Base-by-base conservation (phyloP, 2,888 invertebrate genomes). In the Dicyrtoma fusca region DNA sequence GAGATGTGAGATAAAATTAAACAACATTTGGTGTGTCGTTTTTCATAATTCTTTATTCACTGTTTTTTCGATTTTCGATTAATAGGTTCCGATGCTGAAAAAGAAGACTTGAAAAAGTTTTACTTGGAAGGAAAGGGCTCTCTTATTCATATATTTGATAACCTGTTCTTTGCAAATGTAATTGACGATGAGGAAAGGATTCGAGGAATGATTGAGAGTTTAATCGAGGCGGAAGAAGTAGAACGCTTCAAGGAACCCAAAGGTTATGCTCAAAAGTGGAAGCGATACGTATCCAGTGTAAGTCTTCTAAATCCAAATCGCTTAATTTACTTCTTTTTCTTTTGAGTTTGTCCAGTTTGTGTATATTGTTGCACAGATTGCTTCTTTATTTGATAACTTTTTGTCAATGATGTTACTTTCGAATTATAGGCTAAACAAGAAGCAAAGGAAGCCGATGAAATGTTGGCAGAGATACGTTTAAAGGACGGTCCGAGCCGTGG, bases 41-140 rank as follows among this genome's bases (percentile, higher is more conserved):
- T 11, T n/a, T 57, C 10, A 11, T 21, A 23, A 57, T 57, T 53
- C 10, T 8, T 53, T 13, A 17, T n/a, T 23, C 10, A 23, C n/a
- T 21, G 10, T 25, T 23, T 23, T 57, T 21, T 8, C n/a, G 3
- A 49, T 34, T 26, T 4, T 26, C 4, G 14, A 61, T 4, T 5
- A 19, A 4, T 69, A 75, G 78, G 77, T 2, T 80, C 80, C 0
- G 80, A 80, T 0, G 77, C 76, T 59, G 80, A 80, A 51, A 72
- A 75, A 0, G 53, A 76, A 11, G 79, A 79, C 45, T 73, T 80
- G 19, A 78, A 76, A 26, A 73, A 74, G 51, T 68, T 73, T 34
- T 80, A 80, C 57, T 69, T 73, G 19, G 75, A 76, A 64, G 74
- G 76, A 0, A 49, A 80, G 45, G 80, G 80, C 0, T 75, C 77